phyloP scores from a whole-genome alignment of 1,140 invertebrate genomes.

The Philopotamus ludificatus region DNA sequence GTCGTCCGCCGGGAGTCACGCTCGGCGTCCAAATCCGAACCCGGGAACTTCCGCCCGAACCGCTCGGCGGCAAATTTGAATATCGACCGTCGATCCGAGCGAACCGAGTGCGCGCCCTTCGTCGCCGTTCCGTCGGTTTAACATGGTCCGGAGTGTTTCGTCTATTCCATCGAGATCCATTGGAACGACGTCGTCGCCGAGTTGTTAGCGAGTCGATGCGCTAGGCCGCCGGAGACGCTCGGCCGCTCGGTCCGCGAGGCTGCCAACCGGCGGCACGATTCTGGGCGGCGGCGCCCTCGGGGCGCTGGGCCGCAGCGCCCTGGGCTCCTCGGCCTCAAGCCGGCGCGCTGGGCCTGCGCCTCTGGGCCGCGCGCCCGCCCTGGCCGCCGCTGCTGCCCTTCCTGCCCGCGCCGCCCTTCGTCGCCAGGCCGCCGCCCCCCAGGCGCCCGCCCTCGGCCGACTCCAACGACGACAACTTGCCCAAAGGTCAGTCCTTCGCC shows the following conservation, averaged over 20 bases:
- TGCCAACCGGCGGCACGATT: constrained; percentile 1
- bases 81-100: no score
- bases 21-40: background rate
- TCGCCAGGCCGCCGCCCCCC: constrained; percentile 23
- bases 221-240: background rate
- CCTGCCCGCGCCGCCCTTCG: constrained; percentile 32
- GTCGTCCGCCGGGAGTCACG: constrained; percentile 2
- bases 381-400: constrained; percentile 33
- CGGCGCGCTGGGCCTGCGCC: constrained; percentile 14
- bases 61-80: no score
- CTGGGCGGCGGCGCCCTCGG: constrained; percentile 23
- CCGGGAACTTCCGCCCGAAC: no score
- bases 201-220: background rate
- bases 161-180: no score
- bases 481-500: constrained; percentile 30
- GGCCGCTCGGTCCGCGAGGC: background rate
- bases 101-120: no score
- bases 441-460: constrained; percentile 33
- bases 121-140: no score
- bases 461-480: constrained; percentile 36
- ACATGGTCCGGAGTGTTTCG: no score
- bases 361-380: constrained; percentile 25
- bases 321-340: constrained; percentile 6
- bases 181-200: no score
- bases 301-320: constrained; percentile 24